Percentiles rank a stretch among this genome's conserved stretches.
phyloP scores from a whole-genome alignment of 1,140 invertebrate genomes.

The Drosophila parvula region DNA sequence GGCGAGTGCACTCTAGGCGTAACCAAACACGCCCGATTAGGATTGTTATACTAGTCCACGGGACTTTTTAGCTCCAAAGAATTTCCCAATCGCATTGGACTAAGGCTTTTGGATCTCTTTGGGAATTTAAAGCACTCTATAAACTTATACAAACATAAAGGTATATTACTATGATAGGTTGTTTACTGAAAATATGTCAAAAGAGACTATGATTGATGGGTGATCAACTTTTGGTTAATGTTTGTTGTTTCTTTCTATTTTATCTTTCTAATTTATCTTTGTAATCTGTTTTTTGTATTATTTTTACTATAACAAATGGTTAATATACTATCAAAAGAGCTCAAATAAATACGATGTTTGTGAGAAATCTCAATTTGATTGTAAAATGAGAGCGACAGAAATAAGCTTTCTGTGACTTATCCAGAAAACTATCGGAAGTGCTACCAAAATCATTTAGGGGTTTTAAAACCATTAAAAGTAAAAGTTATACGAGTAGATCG shows the following conservation, averaged over 20 bases:
- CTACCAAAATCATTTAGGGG: too few relatives aligned
- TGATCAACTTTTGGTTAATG: not conserved
- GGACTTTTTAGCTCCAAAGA: constrained; percentile 1
- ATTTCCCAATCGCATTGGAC: not conserved
- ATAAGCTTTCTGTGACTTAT: too few relatives aligned
- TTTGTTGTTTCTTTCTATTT: not conserved
- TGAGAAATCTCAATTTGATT: not conserved
- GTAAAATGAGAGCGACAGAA: too few relatives aligned
- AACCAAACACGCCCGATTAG: constrained; percentile 21
- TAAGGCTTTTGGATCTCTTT: not conserved
- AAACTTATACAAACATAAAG: constrained; percentile 2
- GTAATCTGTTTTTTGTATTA: not conserved
- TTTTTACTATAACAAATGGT: not conserved
- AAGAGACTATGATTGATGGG: constrained; percentile 15
- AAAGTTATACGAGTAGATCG: too few relatives aligned
- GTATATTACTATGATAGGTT: constrained; percentile 13
- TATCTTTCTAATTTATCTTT: not conserved
- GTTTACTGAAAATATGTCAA: constrained; percentile 22
- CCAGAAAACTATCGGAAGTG: too few relatives aligned
- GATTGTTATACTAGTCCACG: constrained; percentile 18
- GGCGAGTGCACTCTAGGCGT: constrained; percentile 5
- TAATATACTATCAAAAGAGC: not conserved
- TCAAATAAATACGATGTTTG: not conserved
- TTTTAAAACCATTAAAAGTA: too few relatives aligned
- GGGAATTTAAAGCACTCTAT: not conserved